Evolutionary conservation across 1,140 invertebrate genomes (phyloP).

Genomic region (Anagrus nilaparvatae): DNA sequence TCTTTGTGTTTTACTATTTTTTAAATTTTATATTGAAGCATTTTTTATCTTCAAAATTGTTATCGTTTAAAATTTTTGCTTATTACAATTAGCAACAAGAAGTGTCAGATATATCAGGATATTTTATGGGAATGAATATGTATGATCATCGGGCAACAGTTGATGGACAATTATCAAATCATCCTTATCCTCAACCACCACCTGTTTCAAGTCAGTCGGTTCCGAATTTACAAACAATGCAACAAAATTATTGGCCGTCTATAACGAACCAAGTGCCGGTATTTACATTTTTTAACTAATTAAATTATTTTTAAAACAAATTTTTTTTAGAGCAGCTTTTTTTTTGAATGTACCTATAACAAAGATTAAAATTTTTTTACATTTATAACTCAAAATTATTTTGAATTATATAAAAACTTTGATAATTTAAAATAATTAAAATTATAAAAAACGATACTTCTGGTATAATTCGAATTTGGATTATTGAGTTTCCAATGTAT

Average conservation of each 20-base stretch:
- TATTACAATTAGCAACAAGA: conserved; percentile 29
- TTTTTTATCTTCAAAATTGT: conserved; percentile 3
- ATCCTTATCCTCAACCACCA: conserved; percentile 31
- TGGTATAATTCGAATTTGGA: no score
- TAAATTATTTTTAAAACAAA: no score
- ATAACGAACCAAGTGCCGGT: conserved; percentile 34
- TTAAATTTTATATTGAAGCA: not conserved
- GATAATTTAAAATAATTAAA: no score
- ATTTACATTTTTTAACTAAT: conserved; percentile 3
- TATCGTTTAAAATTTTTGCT: conserved; percentile 1
- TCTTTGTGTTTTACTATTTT: no score
- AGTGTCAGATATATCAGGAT: conserved; percentile 34
- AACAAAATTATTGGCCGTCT: conserved; percentile 37
- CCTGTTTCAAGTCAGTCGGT: conserved; percentile 24
- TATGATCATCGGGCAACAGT: conserved; percentile 32
- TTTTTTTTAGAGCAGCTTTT: no score
- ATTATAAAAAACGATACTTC: no score
- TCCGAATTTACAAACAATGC: conserved; percentile 27
- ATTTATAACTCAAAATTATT: no score
- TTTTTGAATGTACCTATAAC: no score
- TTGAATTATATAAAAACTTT: no score
- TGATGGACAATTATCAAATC: conserved; percentile 30
- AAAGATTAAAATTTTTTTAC: no score
- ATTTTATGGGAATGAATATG: conserved; percentile 39
- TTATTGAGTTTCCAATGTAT: no score